Evolutionary conservation across 2,113 vertebrate species (phyloP), one percentile per base, ranked within the genome.

Genomic region (Malaclemys terrapin): DNA sequence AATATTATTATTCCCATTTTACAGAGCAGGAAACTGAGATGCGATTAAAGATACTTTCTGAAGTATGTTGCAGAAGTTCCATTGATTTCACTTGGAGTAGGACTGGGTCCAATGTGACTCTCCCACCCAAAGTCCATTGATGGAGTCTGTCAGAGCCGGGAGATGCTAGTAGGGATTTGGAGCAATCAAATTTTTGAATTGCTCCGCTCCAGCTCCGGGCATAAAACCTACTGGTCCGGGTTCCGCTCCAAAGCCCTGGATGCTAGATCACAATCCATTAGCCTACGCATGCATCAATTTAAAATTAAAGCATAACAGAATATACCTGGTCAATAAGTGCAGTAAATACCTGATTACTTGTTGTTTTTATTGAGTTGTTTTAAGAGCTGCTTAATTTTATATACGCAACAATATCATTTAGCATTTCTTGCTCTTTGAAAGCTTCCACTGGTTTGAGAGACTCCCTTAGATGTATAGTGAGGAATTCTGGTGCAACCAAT

Each of bases 91-190:
- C 12, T 9, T 10, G 42, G 16, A n/a, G 22, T 2, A 42, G 38
- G n/a, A 38, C 11, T 42, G 29, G 14, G 6, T 13, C 49, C 47
- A 2, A 0, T 35, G 12, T 29, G 22, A 11, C 1, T 65, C 80
- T 22, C 10, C 7, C 3, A 53, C 19, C 25, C 10, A 45, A 12
- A 76, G 27, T 29, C 38, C 29, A 29, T 22, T 75, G 14, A 25
- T 75, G 69, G 69, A 75, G 22, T 75, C 38, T 42, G 69, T 83
- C 3, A 1, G 54, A 31, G 49, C 17, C 3, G 20, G 3, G 27
- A 24, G 31, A n/a, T 35, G 22, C 35, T 45, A 7, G 4, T 14
- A 50, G 50, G 50, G 50, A 50, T 50, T 50, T 50, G 50, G 50
- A 50, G 50, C 50, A 50, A 50, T 50, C 50, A 50, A 2, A 50